Base-by-base conservation (phyloP, 2,888 invertebrate genomes). In the Ceraclea dissimilis region DNA sequence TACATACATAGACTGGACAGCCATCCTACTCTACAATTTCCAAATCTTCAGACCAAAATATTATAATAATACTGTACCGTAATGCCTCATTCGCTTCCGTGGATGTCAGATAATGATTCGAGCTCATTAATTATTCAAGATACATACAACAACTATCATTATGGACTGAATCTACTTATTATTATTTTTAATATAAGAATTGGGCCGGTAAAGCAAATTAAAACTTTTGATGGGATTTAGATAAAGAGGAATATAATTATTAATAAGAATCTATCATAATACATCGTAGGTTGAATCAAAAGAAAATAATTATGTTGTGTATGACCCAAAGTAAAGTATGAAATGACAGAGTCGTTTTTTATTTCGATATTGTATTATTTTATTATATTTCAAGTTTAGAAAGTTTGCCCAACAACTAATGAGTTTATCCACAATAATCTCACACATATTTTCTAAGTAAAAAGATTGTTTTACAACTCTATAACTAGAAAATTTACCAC, bases 41-140 rank as follows among this genome's bases (percentile, higher is more conserved):
- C 26, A n/a, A 39, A 39, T 8, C 13, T 4, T 39, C 39, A 13
- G n/a, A 8, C 16, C 39, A 39, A 39, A 39, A 39, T 8, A n/a
- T 2, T 39, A 39, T 46, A 19, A 19, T 18, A 19, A 47, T 26
- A 31, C 10, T 18, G 18, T 46, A 18, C 20, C 20, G 17, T 19
- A 46, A 46, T 49, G 50, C 49, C 20, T 51, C 49, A 34, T 31
- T 54, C 58, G 54, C 54, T 58, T 58, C 58, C 55, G 55, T 55
- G 54, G 52, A 58, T 52, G 58, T 55, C 52, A 52, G 21, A 33
- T 52, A 16, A 43, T 18, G n/a, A 51, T 43, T 21, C 8, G 18
- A 13, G 18, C 55, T 55, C 55, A 58, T 59, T 56, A 53, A 59
- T 51, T 59, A 59, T 59, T 59, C 55, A 59, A 52, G 46, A 50